Conservation (phyloP, 2,797 vertebrate genomes). For the Clarias fuscus region DNA sequence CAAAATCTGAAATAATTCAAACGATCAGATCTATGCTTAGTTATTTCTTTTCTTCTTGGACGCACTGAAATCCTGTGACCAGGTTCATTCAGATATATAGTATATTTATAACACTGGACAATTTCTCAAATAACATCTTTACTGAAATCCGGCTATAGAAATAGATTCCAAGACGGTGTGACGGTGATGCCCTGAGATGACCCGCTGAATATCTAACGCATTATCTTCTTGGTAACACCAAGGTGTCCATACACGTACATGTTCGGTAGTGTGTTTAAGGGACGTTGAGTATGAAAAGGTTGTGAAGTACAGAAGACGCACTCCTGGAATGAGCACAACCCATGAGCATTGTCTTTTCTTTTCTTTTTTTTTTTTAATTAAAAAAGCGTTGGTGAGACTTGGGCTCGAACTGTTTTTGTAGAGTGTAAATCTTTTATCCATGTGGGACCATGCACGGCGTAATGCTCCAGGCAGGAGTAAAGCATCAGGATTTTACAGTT, state of each 20-base stretch:
- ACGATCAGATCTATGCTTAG: neutral
- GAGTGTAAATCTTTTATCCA: constrained; percentile 17
- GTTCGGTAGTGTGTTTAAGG: neutral
- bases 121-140: neutral
- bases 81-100: too few species aligned
- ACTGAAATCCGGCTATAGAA: neutral
- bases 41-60: neutral
- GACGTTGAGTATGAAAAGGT: neutral
- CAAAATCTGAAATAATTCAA: neutral
- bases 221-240: neutral
- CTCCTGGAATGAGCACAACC: neutral
- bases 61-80: neutral
- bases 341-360: neutral
- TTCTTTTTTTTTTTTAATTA: neutral
- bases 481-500: constrained; percentile 29
- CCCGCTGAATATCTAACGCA: neutral
- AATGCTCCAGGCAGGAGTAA: constrained; percentile 24
- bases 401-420: neutral
- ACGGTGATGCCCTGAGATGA: neutral
- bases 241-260: neutral
- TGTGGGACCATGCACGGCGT: constrained; percentile 5
- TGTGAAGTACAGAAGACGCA: neutral
- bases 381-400: neutral
- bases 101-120: too few species aligned
- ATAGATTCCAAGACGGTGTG: neutral